Conservation (phyloP, 2,797 vertebrate species). For the Bovichtus diacanthus region DNA sequence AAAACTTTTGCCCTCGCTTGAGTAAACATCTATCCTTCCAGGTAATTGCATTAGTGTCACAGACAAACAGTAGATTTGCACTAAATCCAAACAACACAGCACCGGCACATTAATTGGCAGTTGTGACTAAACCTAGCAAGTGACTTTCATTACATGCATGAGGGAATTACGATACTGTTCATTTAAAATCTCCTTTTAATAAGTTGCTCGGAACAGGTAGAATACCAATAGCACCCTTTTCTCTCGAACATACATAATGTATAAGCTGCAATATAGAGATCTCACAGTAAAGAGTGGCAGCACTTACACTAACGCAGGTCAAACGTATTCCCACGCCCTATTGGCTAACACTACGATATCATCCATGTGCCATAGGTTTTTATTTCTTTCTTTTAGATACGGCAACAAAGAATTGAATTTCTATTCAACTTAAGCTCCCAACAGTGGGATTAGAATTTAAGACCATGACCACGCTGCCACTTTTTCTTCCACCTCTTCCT, state of each 20-base stretch:
- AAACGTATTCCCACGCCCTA: background rate
- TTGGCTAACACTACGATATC: background rate
- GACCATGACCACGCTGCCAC: background rate
- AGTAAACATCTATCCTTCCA: background rate
- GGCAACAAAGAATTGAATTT: background rate
- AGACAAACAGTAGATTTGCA: background rate
- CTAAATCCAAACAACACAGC: constrained; percentile 5
- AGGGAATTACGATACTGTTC: constrained; percentile 19
- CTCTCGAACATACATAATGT: too few species aligned
- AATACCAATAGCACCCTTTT: background rate
- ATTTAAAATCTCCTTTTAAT: background rate
- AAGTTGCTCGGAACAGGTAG: background rate
- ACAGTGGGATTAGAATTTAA: constrained; percentile 19
- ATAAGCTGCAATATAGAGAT: background rate
- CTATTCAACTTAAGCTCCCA: background rate
- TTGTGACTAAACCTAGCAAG: constrained; percentile 6
- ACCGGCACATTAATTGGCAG: background rate
- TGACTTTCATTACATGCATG: constrained; percentile 28
- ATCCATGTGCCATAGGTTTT: background rate
- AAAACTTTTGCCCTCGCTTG: background rate
- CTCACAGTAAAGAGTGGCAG: background rate
- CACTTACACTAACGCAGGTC: background rate
- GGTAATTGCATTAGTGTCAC: constrained; percentile 12
- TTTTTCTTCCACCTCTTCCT: background rate
- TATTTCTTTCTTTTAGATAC: background rate